phyloP scores from a whole-genome alignment of 2,113 vertebrate genomes.

The Pungitius pungitius region DNA sequence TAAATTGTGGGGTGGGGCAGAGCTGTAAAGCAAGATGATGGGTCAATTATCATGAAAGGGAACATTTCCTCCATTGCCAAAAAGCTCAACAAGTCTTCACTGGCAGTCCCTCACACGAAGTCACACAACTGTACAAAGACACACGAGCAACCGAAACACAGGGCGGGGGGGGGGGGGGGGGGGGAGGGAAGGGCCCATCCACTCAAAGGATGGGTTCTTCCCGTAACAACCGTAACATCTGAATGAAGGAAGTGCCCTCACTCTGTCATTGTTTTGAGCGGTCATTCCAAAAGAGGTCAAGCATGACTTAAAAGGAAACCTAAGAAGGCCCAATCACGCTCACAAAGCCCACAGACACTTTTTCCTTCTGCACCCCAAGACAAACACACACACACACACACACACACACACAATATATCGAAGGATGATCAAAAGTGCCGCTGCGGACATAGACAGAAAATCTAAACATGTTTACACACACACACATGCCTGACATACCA shows the following conservation, averaged over 20 bases:
- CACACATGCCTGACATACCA: slow-evolving; percentile 58
- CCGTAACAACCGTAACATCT: slow-evolving; percentile 15
- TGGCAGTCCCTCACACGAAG: not conserved
- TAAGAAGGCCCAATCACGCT: slow-evolving; percentile 11
- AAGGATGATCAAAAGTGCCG: slow-evolving; percentile 39
- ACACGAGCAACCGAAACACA: not conserved
- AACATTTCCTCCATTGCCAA: not conserved
- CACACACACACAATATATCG: slow-evolving; percentile 1
- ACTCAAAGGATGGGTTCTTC: slow-evolving; percentile 20
- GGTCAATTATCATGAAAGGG: not conserved
- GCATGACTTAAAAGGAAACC: slow-evolving; percentile 48
- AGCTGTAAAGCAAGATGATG: not conserved
- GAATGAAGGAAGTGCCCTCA: slow-evolving; percentile 19
- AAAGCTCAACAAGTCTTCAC: slow-evolving; percentile 8
- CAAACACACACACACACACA: slow-evolving; percentile 7
- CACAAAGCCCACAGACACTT: not conserved
- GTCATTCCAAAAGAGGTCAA: slow-evolving; percentile 39
- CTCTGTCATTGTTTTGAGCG: slow-evolving; percentile 38
- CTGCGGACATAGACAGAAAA: slow-evolving; percentile 9
- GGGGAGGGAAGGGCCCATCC: not conserved
- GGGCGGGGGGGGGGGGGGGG: too few relatives aligned
- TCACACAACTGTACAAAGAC: slow-evolving; percentile 9
- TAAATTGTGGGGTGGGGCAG: not conserved
- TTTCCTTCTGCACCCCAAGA: not conserved
- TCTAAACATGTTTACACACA: slow-evolving; percentile 26